Conservation (phyloP, 2,888 invertebrate genomes). For the Tachina grossa region DNA sequence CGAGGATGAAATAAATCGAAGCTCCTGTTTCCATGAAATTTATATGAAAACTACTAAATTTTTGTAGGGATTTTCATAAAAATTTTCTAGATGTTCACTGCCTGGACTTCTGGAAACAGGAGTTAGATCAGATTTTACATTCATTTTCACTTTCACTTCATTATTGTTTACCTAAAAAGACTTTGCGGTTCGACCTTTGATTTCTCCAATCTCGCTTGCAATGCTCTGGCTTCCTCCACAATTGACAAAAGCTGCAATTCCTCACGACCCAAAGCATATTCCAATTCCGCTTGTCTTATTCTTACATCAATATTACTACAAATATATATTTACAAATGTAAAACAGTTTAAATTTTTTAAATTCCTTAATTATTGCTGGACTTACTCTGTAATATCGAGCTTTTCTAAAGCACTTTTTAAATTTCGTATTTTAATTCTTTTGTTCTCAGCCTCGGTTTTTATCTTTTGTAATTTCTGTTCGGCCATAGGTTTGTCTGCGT, state of each 20-base stretch:
- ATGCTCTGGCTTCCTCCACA: slow-evolving; percentile 91
- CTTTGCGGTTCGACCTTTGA: slow-evolving; percentile 84
- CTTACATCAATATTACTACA: slow-evolving; percentile 93
- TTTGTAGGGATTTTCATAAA: too few relatives aligned
- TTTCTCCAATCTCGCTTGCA: slow-evolving; percentile 91
- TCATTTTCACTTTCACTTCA: too few relatives aligned
- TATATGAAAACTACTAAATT: too few relatives aligned
- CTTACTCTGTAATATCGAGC: slow-evolving; percentile 94
- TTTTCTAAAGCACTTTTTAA: slow-evolving; percentile 91
- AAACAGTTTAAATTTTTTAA: neutral
- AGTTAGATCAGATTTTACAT: too few relatives aligned
- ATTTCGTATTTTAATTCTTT: slow-evolving; percentile 91
- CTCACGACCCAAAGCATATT: slow-evolving; percentile 93
- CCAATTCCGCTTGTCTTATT: slow-evolving; percentile 94
- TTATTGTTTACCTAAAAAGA: slow-evolving; percentile 84
- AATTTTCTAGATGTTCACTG: too few relatives aligned
- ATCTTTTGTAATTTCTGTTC: slow-evolving; percentile 85
- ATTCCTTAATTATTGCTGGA: slow-evolving; percentile 67
- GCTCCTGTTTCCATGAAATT: neutral
- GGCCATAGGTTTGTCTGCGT: slow-evolving; percentile 84
- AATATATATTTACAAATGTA: slow-evolving; percentile 62
- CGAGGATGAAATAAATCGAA: too few relatives aligned
- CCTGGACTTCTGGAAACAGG: too few relatives aligned
- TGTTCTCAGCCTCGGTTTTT: slow-evolving; percentile 89
- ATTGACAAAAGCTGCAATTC: slow-evolving; percentile 93